Conservation (phyloP, 2,797 vertebrate species). For the Sebastes oblongus region DNA sequence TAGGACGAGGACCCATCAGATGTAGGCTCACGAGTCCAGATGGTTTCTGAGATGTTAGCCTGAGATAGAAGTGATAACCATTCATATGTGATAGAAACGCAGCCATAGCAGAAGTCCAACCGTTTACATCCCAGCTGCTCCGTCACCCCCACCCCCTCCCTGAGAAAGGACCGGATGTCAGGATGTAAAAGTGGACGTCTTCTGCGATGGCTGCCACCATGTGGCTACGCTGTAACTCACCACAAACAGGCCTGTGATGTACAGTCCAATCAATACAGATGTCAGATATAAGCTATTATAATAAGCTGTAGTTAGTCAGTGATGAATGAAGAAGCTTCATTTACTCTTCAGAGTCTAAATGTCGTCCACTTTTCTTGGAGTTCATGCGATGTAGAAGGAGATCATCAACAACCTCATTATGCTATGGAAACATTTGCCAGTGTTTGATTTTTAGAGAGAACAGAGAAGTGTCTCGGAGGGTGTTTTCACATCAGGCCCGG, state of each 20-base stretch:
- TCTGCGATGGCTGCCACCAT: conserved; percentile 26
- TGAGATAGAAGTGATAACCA: conserved; percentile 15
- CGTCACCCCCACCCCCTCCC: not conserved
- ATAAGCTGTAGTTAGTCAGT: conserved; percentile 63
- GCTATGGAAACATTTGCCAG: conserved; percentile 4
- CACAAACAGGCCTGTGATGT: conserved; percentile 64
- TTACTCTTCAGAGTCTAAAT: conserved; percentile 60
- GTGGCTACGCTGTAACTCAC: conserved; percentile 33
- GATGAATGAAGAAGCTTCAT: conserved; percentile 52
- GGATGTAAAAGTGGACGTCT: conserved; percentile 32
- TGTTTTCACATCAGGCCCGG: no score
- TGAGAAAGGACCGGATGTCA: conserved; percentile 8
- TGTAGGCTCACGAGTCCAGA: not conserved
- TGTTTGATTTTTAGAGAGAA: not conserved
- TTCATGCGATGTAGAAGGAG: conserved; percentile 17
- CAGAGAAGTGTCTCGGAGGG: not conserved
- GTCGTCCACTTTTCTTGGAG: conserved; percentile 37
- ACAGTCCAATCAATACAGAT: conserved; percentile 62
- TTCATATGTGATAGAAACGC: conserved; percentile 31
- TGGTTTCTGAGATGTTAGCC: conserved; percentile 27
- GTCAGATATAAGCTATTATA: conserved; percentile 74
- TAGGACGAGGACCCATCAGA: conserved; percentile 4
- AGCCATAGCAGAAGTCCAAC: conserved; percentile 48
- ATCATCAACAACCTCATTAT: conserved; percentile 9
- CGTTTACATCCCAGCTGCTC: conserved; percentile 42